Base-by-base conservation (phyloP, 2,113 vertebrate species). In the Aix galericulata region DNA sequence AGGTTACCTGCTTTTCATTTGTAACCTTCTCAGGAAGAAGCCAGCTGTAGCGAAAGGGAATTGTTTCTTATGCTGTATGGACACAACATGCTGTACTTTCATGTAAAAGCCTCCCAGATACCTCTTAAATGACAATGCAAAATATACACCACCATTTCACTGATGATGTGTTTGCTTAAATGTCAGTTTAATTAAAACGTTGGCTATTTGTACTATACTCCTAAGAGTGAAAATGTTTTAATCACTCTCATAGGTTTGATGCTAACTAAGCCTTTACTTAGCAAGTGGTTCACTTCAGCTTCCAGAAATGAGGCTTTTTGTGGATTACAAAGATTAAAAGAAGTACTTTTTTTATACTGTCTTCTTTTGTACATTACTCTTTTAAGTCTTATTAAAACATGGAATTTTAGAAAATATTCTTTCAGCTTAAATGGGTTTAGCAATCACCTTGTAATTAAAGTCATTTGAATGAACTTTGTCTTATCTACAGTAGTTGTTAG, bases 241-340 rank as follows among this genome's bases (percentile, higher is more conserved):
- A 84, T 92, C 71, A 18, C 83, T 94, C 86, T 69, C 1, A 1
- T 62, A 72, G 73, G 66, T 92, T 92, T 69, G 66, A 21, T 93
- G 86, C 74, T 95, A 93, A 88, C 62, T 94, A 94, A 94, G 86
- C 86, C 74, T 88, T 95, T 91, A 26, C 66, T 89, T 38, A 56
- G 52, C 67, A 46, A 89, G 50, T 71, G 32, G 53, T 81, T 53
- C 15, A 4, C 36, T 89, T 95, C 5, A 82, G 86, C 74, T 96
- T 93, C 90, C 69, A 75, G 82, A 96, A 95, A 56, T 66, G 25
- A 83, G 74, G 69, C 74, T 88, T 90, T 94, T 46, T 91, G 40
- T 91, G 93, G 94, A 95, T 95, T 96, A 93, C 13, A 7, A 84
- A 96, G 88, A 95, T 94, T 71, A 94, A 93, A 97, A 94, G 74